A percentile compares a stretch with the other conserved stretches of the same genome.
Conservation (phyloP, 1,140 invertebrate genomes). For the Neuroterus valhalla region DNA sequence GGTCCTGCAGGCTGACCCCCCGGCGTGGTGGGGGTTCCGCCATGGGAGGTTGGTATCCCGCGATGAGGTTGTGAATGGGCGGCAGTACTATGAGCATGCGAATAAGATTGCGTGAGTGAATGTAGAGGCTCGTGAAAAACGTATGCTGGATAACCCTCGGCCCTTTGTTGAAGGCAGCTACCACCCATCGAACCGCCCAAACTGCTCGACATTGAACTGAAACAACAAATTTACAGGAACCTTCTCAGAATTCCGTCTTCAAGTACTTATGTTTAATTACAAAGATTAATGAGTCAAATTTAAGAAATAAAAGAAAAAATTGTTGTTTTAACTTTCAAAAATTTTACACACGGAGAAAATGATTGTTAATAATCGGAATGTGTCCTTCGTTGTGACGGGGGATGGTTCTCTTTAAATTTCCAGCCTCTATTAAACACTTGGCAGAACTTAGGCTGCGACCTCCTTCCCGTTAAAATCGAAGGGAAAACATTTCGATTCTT, state of each 20-base stretch:
- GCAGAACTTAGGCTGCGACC: no score
- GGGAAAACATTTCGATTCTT: no score
- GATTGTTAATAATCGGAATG: no score
- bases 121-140: constrained; percentile 95
- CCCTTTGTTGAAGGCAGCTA: constrained; percentile 93
- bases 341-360: no score
- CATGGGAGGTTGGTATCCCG: constrained; percentile 70
- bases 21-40: constrained; percentile 69
- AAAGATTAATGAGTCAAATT: constrained; percentile 20
- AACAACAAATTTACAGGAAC: constrained; percentile 44
- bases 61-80: constrained; percentile 76
- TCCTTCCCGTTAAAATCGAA: no score
- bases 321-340: no score
- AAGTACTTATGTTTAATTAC: constrained; percentile 23
- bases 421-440: no score
- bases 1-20: constrained; percentile 71
- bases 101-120: constrained; percentile 79
- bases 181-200: constrained; percentile 85
- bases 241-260: constrained; percentile 25
- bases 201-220: constrained; percentile 87
- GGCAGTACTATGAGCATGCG: constrained; percentile 73
- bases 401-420: no score
- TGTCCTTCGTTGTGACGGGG: no score
- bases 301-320: not conserved
- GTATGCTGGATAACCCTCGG: constrained; percentile 88